Evolutionary conservation across 1,140 invertebrate species (phyloP).

Genomic region (Brachionus calyciflorus): DNA sequence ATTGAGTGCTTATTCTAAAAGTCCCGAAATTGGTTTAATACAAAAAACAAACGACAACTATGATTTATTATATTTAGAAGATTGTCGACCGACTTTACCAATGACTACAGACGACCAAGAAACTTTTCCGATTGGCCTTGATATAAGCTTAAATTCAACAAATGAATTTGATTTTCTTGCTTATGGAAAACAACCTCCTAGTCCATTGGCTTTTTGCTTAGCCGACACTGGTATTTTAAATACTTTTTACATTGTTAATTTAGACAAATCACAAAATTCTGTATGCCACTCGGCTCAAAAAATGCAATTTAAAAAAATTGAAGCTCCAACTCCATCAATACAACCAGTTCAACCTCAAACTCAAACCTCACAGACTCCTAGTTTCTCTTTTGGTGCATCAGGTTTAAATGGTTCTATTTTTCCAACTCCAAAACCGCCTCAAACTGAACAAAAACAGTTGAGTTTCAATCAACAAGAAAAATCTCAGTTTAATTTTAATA

Average conservation of each 20-base stretch:
- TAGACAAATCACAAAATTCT: neutral
- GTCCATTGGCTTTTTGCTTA: slow-evolving; percentile 5
- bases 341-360: too few species aligned
- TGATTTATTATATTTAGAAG: neutral
- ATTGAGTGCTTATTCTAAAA: neutral
- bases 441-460: neutral
- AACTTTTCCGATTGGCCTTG: neutral
- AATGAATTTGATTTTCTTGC: neutral
- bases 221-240: neutral
- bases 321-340: neutral
- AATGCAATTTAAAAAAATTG: neutral
- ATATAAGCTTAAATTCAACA: slow-evolving; percentile 1
- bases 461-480: too few species aligned
- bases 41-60: neutral
- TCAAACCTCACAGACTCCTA: too few species aligned
- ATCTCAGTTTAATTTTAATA: too few species aligned
- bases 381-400: too few species aligned
- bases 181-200: neutral
- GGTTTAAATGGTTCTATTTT: neutral
- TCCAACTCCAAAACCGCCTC: neutral
- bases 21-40: neutral
- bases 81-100: neutral
- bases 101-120: neutral
- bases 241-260: slow-evolving; percentile 4
- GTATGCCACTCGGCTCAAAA: neutral